Base-by-base conservation (phyloP, 2,797 vertebrate species). In the Gila robusta region DNA sequence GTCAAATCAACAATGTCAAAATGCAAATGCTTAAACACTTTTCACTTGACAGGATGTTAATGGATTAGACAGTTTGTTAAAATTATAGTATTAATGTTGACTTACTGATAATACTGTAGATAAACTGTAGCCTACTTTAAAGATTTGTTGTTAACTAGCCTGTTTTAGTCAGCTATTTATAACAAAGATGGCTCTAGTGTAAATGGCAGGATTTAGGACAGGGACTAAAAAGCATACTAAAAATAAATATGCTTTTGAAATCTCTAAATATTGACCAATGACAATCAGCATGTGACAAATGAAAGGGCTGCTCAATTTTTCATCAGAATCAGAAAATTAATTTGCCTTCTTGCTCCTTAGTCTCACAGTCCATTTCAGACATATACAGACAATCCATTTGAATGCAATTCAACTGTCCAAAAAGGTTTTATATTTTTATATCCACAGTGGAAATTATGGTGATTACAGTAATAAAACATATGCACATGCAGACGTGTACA, bases 401-500 rank as follows among this genome's bases (percentile, higher is more conserved):
- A 70, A 67, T 52, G 7, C 2, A 16, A 37, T 35, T 67, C 41
- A 81, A 17, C 14, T 82, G 16, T 19, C 9, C 23, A 82, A 82
- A 81, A 82, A 10, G 2, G 52, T 76, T 76, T 80, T 49, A 71
- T 71, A 82, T 71, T 56, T 70, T 39, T 71, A 39, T 54, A 32
- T 32, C 66, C 44, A 82, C 66, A 56, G 44, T 87, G 59, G 67
- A 87, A 82, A 81, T 83, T 52, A 10, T 26, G 62, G 26, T 49
- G 19, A 49, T 49, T 81, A 81, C 79, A 62, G 86, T 32, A 86
- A 85, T 21, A 70, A 80, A 54, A 69, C 82, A 81, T 77, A 89
- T 93, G 92, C 92, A 94, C 94, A 95, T 92, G 82, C 44, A 87
- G 87, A 88, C 88, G 76, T 77, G 88, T 67, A 83, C 64, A 86